Evolutionary conservation across 1,140 invertebrate genomes (phyloP), one percentile per base, ranked within the genome.

Genomic region (Monomorium pharaonis): DNA sequence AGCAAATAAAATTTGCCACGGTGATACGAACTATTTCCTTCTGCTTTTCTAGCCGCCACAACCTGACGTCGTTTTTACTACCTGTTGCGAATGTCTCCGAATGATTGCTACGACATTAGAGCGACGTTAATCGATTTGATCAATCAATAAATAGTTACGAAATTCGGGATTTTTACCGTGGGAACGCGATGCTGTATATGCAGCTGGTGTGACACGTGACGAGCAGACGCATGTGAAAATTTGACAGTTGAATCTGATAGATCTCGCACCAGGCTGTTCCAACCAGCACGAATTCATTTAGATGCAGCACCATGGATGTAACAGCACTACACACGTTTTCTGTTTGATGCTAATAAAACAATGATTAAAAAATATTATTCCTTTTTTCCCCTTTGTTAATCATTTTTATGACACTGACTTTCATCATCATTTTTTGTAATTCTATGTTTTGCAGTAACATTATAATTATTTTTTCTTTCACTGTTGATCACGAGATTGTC

Each of bases 81-180:
- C 97, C 97, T 0, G 98, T 98, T 30, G 98, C 97, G 95, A 99
- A 98, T 84, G 99, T 97, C 76, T 98, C 96, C 0, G 97, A 97
- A 94, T 97, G 97, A 77, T 97, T 96, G 58, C 97, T 98, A 86
- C 3, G 90, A 93, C 80, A 85, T 78, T 54, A 27, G 56, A 60
- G 24, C 27, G 18, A 33, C n/a, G 77, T 58, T 51, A 72, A 49
- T 85, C 54, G 27, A 75, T 14, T 62, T 27, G 44, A 0, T 42
- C 42, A 65, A 12, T 14, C 12, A 14, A 0, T 24, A 51, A 3
- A 42, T 27, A 37, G 2, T 27, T 65, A 18, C n/a, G 27, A 56
- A 42, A 44, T 72, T 51, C 1, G 0, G n/a, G 4, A 5, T 18
- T n/a, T 18, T 96, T 96, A 98, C 98, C 96, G 95, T 44, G 98